Conservation (phyloP, 2,113 vertebrate genomes). For the Anser cygnoides region DNA sequence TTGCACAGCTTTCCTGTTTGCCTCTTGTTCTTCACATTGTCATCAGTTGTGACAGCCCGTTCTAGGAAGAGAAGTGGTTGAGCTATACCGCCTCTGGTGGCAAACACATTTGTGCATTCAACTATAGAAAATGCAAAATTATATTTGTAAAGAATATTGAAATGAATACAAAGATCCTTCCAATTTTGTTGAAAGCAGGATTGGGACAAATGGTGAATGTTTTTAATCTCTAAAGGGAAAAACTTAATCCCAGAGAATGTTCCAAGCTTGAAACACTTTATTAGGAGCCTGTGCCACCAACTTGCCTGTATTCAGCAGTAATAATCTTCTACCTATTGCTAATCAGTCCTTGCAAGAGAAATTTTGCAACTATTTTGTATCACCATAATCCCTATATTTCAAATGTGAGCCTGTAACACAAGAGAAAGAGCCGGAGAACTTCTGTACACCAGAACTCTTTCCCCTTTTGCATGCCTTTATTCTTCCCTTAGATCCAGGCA, state of each 20-base stretch:
- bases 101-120: not conserved
- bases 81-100: conserved; percentile 34
- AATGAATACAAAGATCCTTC: not conserved
- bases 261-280: not conserved
- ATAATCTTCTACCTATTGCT: not conserved
- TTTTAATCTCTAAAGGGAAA: not conserved
- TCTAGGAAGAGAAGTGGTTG: not conserved
- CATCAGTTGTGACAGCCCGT: not conserved
- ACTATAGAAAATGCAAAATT: not conserved
- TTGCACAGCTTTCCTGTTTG: not conserved
- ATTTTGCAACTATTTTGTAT: not conserved
- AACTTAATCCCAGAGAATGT: not conserved
- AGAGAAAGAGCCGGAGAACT: not conserved
- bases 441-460: not conserved
- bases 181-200: not conserved
- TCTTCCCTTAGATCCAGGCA: not conserved
- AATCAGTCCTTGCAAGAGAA: not conserved
- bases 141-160: not conserved
- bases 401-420: not conserved
- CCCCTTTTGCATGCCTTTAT: not conserved
- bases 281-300: not conserved
- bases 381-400: not conserved
- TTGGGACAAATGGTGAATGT: not conserved
- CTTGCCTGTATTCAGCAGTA: not conserved
- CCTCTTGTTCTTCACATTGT: not conserved